phyloP scores from a whole-genome alignment of 2,113 vertebrate genomes.

The Rhabdornis inornatus region DNA sequence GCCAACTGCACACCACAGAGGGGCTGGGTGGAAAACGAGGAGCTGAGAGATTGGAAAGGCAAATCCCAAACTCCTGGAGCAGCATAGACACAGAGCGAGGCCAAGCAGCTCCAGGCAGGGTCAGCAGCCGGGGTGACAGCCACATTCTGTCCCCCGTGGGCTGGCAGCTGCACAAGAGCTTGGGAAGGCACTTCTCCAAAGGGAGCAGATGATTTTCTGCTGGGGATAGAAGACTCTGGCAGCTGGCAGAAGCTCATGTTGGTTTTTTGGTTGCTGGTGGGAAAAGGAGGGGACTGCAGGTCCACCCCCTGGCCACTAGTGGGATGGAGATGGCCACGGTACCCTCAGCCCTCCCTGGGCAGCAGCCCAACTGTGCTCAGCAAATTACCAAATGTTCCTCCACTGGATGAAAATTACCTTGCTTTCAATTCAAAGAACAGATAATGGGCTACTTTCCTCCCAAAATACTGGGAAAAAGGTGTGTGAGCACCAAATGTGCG shows the following conservation, averaged over 20 bases:
- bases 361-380: neutral
- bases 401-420: neutral
- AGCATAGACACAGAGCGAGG: neutral
- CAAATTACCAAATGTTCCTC: neutral
- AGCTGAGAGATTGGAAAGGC: neutral
- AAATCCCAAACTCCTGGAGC: neutral
- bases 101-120: neutral
- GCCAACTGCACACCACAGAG: neutral
- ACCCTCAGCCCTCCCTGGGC: accelerated
- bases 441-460: slow-evolving; percentile 47
- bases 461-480: neutral
- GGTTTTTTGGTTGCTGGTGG: neutral
- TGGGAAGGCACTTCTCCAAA: neutral
- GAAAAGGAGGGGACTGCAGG: neutral
- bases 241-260: neutral
- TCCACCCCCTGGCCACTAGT: accelerated
- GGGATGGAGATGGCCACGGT: neutral
- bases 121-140: neutral
- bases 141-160: neutral
- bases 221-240: neutral
- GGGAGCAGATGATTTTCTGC: neutral
- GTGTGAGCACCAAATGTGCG: neutral
- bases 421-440: slow-evolving; percentile 4
- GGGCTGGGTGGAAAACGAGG: neutral
- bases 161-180: slow-evolving; percentile 47